Percentiles rank a stretch among this genome's conserved stretches.
Evolutionary conservation across 2,888 invertebrate genomes (phyloP).

Genomic region (Dicycla oo): DNA sequence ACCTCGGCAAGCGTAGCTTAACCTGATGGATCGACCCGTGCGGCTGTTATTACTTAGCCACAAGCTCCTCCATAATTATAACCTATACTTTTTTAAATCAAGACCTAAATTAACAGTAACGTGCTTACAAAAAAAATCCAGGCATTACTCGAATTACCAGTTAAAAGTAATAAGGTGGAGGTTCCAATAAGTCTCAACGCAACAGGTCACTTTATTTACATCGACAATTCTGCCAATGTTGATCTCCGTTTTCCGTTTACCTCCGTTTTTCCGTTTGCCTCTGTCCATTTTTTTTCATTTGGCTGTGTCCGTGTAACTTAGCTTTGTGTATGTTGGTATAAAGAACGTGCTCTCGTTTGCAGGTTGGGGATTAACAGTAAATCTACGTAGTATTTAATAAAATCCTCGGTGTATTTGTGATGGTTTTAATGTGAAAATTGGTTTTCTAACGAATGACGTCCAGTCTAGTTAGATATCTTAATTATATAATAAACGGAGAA

Average conservation of each 20-base stretch:
- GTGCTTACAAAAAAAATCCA: neutral
- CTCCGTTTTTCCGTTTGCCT: neutral
- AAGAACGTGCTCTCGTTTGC: conserved; percentile 41
- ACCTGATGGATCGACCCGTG: too few relatives aligned
- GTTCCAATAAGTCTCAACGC: conserved; percentile 24
- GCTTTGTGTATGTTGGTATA: conserved; percentile 36
- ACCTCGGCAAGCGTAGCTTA: too few relatives aligned
- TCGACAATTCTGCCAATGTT: conserved; percentile 37
- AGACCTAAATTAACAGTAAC: neutral
- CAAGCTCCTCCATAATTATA: too few relatives aligned
- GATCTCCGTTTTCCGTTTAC: conserved; percentile 10
- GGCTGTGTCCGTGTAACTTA: conserved; percentile 36
- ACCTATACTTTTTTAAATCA: neutral
- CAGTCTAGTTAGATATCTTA: neutral
- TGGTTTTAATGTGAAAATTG: neutral
- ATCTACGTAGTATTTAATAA: conserved; percentile 40
- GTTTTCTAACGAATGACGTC: neutral
- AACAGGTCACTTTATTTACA: conserved; percentile 49
- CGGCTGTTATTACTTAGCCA: too few relatives aligned
- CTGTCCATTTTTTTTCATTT: conserved; percentile 35
- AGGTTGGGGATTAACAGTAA: conserved; percentile 45
- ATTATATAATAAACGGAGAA: too few relatives aligned
- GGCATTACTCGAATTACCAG: neutral
- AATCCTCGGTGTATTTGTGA: conserved; percentile 18
- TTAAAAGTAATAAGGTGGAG: conserved; percentile 9